Evolutionary conservation across 2,113 vertebrate species (phyloP).

Genomic region (Panurus biarmicus): DNA sequence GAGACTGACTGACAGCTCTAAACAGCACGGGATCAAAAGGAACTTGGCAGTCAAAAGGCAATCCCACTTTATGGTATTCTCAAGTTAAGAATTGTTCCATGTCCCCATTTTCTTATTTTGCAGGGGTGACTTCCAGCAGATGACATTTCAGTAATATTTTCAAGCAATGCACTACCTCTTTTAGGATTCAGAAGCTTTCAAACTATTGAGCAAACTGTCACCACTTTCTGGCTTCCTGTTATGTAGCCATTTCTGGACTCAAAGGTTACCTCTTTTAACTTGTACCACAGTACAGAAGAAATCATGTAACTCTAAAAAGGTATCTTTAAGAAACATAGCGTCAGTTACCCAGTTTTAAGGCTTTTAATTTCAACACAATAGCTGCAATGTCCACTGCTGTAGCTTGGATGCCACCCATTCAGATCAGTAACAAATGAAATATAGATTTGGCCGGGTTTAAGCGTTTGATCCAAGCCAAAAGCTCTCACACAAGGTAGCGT

Average conservation of each 20-base stretch:
- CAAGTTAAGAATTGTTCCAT: not conserved
- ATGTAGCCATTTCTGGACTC: not conserved
- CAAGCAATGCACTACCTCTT: not conserved
- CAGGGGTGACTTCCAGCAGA: not conserved
- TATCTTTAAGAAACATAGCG: not conserved
- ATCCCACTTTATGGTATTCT: not conserved
- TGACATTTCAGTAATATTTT: not conserved
- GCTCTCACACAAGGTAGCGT: not conserved
- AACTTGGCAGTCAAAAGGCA: not conserved
- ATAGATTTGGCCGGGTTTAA: not conserved
- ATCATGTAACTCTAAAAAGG: not conserved
- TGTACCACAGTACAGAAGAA: not conserved
- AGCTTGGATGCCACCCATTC: not conserved
- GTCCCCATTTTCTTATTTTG: not conserved
- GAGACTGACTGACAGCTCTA: not conserved
- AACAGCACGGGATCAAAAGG: not conserved
- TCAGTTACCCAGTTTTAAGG: not conserved
- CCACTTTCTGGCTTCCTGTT: slow-evolving; percentile 30
- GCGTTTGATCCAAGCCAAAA: not conserved
- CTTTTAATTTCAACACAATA: not conserved
- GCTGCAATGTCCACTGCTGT: not conserved
- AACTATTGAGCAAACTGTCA: slow-evolving; percentile 20
- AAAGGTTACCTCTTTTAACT: not conserved
- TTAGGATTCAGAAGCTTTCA: not conserved
- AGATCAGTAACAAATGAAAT: not conserved